Evolutionary conservation across 1,140 invertebrate species (phyloP).

Genomic region (Whitmania pigra): DNA sequence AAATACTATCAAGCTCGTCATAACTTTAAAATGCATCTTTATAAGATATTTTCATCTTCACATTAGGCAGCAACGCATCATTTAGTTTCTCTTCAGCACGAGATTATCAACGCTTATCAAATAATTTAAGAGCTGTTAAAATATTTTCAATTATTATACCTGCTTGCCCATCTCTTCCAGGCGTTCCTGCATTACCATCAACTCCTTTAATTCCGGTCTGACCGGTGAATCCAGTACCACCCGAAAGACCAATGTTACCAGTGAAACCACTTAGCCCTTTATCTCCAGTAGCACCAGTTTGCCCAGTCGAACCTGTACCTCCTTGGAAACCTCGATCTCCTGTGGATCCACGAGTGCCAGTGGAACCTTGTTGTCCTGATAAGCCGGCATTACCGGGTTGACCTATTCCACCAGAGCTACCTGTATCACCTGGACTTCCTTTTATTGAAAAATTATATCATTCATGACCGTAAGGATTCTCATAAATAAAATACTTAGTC

Average conservation of each 20-base stretch:
- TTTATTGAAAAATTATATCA: too few species aligned
- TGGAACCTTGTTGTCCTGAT: background rate
- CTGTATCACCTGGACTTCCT: background rate
- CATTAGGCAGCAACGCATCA: too few species aligned
- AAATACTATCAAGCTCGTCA: too few species aligned
- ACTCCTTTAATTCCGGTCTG: background rate
- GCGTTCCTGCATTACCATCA: background rate
- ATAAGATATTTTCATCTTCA: too few species aligned
- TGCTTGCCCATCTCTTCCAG: background rate
- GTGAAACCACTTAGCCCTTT: background rate
- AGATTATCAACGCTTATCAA: too few species aligned
- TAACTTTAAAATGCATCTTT: too few species aligned
- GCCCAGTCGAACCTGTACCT: background rate
- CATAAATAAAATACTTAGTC: too few species aligned
- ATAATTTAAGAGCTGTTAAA: too few species aligned
- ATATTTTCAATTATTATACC: too few species aligned
- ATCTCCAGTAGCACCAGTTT: background rate
- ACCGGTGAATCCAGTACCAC: background rate
- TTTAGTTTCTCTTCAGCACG: too few species aligned
- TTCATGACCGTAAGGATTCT: too few species aligned
- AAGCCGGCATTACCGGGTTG: background rate
- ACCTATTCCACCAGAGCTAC: conserved; percentile 7
- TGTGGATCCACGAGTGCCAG: background rate
- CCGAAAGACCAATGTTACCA: background rate
- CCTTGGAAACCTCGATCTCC: background rate